Evolutionary conservation across 2,888 invertebrate species (phyloP), one percentile per base, ranked within the genome.

Genomic region (Drosophila suboccidentalis): DNA sequence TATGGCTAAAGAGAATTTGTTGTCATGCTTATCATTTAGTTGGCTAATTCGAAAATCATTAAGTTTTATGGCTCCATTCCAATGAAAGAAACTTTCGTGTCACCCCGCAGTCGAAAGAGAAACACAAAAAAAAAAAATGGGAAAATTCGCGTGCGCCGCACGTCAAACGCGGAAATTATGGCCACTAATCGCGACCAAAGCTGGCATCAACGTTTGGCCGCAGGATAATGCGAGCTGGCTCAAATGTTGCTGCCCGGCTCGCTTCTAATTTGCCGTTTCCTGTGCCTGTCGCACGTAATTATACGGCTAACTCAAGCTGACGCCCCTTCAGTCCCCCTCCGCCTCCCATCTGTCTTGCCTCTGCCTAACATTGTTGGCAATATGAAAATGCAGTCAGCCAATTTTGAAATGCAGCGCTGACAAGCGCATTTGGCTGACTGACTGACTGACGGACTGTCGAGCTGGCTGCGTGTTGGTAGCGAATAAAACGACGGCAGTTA

Each of bases 231-330:
- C 88, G 71, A 73, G 57, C 63, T 34, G 49, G 49, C 49, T 50
- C 19, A 50, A 50, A 34, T 50, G 46, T 22, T 39, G 32, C 32
- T 36, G 32, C 6, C 6, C 36, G 55, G 22, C 47, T 63, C 54
- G 64, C 76, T 86, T 80, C 87, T 86, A 88, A 86, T 86, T 78
- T 69, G 84, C 78, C 75, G 63, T 77, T 86, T 86, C 86, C 86
- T 90, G 90, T 75, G 76, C 74, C 81, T 80, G 81, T 74, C 81
- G 84, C 73, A 46, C 68, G 57, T 90, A 90, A 86, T 86, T 82
- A 81, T 64, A 82, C 54, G 63, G 75, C 59, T 39, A 65, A 44
- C 39, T 43, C 38, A 4, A 51, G 32, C 67, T 36, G 34, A 22
- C 64, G 65, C 66, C 64, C 39, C 54, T 38, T 22, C 17, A 10